Conservation (phyloP, 1,140 invertebrate species). For the Drosophila paulistorum region DNA sequence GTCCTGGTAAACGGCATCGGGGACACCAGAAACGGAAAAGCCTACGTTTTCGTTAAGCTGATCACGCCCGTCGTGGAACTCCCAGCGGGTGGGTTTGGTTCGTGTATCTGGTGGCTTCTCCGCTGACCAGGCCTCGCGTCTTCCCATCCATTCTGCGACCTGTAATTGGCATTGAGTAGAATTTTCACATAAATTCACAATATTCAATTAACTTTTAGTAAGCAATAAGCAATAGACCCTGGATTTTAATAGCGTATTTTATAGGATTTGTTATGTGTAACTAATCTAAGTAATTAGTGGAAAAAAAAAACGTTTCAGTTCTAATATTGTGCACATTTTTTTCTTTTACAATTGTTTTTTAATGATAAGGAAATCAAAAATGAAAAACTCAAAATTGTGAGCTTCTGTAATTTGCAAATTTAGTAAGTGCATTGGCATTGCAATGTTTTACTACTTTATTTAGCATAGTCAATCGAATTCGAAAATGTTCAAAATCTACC, state of each 20-base stretch:
- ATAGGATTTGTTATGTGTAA: neutral
- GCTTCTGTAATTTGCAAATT: conserved; percentile 56
- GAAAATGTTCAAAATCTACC: conserved; percentile 83
- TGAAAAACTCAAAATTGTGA: conserved; percentile 64
- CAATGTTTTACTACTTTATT: conserved; percentile 41
- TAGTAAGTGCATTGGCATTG: conserved; percentile 52
- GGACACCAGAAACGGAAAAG: conserved; percentile 34
- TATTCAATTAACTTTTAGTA: conserved; percentile 1
- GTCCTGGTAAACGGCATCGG: conserved; percentile 35
- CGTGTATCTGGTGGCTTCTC: conserved; percentile 86
- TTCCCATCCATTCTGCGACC: conserved; percentile 87
- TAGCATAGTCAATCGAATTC: conserved; percentile 49
- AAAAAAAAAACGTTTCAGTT: neutral
- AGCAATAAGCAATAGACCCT: conserved; percentile 26
- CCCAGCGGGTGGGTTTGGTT: conserved; percentile 88
- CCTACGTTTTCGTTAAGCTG: conserved; percentile 81
- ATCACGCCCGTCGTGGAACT: conserved; percentile 86
- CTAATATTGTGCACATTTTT: conserved; percentile 44
- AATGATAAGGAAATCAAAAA: conserved; percentile 63
- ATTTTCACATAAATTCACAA: neutral
- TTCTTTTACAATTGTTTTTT: conserved; percentile 24
- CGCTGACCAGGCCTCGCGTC: conserved; percentile 91
- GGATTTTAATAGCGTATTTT: conserved; percentile 2
- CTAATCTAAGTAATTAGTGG: conserved; percentile 22
- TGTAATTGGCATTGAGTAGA: conserved; percentile 28